A percentile compares a stretch with the other conserved stretches of the same genome.
These are phyloP conservation scores for Muntiacus muntjak DNA, from an alignment of 2,113 vertebrate species.

Conservation along the genomic window DNA sequence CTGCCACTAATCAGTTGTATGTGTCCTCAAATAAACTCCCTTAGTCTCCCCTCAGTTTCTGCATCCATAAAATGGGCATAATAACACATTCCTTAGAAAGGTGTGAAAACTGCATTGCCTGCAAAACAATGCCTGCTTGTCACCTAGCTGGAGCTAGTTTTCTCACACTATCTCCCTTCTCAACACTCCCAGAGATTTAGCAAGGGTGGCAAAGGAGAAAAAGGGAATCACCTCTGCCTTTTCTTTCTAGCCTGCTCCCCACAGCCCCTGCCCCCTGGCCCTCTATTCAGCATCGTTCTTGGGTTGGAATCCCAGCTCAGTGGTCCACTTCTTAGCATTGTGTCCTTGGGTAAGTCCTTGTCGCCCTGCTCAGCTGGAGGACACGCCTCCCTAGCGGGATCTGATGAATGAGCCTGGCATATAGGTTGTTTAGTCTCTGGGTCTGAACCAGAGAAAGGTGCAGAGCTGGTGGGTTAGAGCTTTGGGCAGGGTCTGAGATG, in stretches of 20 bases:
- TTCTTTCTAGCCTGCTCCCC: background rate
- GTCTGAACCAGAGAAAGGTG: background rate
- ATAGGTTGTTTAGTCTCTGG: background rate
- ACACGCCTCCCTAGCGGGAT: background rate
- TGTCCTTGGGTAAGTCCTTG: background rate
- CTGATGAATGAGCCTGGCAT: background rate
- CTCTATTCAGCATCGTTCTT: background rate
- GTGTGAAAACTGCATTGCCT: background rate
- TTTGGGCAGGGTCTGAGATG: background rate
- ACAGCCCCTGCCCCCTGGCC: background rate
- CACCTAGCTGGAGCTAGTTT: background rate
- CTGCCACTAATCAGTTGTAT: background rate
- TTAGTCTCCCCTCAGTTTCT: background rate
- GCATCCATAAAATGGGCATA: constrained; percentile 19
- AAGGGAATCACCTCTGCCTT: background rate
- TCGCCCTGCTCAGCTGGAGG: background rate
- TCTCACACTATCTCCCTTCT: background rate
- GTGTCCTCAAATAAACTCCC: background rate
- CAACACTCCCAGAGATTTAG: background rate
- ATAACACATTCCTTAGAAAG: background rate
- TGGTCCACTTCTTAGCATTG: background rate
- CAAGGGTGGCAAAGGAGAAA: background rate
- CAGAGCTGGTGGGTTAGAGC: background rate
- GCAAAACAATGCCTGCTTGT: background rate
- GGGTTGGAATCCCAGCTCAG: background rate